Percentiles rank a stretch among this genome's conserved stretches.
phyloP scores from a whole-genome alignment of 2,888 invertebrate species.

The Eupithecia subumbrata region DNA sequence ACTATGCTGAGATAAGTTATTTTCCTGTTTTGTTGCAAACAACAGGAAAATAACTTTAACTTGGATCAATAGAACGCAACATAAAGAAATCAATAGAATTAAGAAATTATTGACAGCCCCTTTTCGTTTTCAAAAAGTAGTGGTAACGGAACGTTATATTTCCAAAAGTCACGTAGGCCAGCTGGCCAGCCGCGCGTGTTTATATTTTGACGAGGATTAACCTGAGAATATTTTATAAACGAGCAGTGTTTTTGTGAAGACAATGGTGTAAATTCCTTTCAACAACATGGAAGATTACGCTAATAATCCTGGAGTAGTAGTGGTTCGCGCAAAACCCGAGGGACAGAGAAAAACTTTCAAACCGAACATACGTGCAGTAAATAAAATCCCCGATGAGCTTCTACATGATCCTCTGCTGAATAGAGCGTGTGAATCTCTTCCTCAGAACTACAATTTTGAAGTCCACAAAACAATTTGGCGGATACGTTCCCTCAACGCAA shows the following conservation, averaged over 20 bases:
- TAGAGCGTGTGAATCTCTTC: conserved; percentile 89
- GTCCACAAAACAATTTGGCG: conserved; percentile 99
- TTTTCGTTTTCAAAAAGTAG: neutral
- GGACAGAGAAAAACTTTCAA: conserved; percentile 90
- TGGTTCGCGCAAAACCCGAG: conserved; percentile 90
- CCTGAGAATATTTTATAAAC: conserved; percentile 45
- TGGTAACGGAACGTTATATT: conserved; percentile 52
- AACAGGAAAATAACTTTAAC: conserved; percentile 2
- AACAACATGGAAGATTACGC: conserved; percentile 67
- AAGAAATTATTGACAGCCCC: neutral
- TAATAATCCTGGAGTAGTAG: conserved; percentile 79
- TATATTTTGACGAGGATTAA: conserved; percentile 62
- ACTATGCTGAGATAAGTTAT: neutral
- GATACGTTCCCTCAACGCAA: conserved; percentile 91
- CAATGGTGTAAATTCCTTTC: conserved; percentile 30
- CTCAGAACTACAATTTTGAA: conserved; percentile 98
- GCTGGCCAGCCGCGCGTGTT: conserved; percentile 72
- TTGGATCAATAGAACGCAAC: neutral
- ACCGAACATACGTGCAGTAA: conserved; percentile 87
- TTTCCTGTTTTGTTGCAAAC: neutral
- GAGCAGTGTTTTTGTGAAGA: conserved; percentile 12
- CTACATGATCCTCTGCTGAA: conserved; percentile 89
- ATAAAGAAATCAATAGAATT: neutral
- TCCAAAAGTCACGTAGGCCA: conserved; percentile 81
- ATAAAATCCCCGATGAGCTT: conserved; percentile 92